phyloP scores from a whole-genome alignment of 2,888 invertebrate species.

The Cheilosia vernalis region DNA sequence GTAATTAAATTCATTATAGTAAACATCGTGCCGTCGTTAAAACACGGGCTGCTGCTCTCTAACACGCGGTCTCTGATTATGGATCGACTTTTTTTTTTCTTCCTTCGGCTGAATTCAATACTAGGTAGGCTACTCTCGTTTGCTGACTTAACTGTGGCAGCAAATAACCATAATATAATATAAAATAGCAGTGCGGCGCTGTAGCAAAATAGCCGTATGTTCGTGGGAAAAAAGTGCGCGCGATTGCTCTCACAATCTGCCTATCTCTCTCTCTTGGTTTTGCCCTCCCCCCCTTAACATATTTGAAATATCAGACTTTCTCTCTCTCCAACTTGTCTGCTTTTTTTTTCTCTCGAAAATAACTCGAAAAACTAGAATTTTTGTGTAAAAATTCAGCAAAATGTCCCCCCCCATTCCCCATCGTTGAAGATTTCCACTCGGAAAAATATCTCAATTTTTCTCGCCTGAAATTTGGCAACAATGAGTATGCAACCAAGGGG shows the following conservation, averaged over 20 bases:
- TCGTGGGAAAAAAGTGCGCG: slow-evolving; percentile 56
- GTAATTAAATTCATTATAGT: slow-evolving; percentile 76
- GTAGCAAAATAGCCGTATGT: slow-evolving; percentile 47
- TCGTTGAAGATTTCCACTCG: slow-evolving; percentile 3
- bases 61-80: slow-evolving; percentile 75
- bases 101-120: slow-evolving; percentile 69
- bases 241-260: slow-evolving; percentile 31
- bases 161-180: slow-evolving; percentile 65
- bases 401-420: neutral
- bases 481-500: slow-evolving; percentile 38
- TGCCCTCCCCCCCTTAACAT: neutral
- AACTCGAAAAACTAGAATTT: slow-evolving; percentile 19
- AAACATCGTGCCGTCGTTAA: slow-evolving; percentile 71
- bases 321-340: neutral
- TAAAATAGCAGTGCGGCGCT: slow-evolving; percentile 49
- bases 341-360: slow-evolving; percentile 1
- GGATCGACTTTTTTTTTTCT: slow-evolving; percentile 63
- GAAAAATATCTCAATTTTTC: slow-evolving; percentile 29
- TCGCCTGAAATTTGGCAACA: slow-evolving; percentile 70
- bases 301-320: neutral
- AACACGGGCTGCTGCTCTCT: slow-evolving; percentile 61
- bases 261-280: slow-evolving; percentile 27
- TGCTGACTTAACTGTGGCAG: slow-evolving; percentile 71
- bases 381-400: slow-evolving; percentile 67
- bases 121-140: slow-evolving; percentile 61